Evolutionary conservation across 2,797 vertebrate genomes (phyloP).

Genomic region (Molossus alvarezi): DNA sequence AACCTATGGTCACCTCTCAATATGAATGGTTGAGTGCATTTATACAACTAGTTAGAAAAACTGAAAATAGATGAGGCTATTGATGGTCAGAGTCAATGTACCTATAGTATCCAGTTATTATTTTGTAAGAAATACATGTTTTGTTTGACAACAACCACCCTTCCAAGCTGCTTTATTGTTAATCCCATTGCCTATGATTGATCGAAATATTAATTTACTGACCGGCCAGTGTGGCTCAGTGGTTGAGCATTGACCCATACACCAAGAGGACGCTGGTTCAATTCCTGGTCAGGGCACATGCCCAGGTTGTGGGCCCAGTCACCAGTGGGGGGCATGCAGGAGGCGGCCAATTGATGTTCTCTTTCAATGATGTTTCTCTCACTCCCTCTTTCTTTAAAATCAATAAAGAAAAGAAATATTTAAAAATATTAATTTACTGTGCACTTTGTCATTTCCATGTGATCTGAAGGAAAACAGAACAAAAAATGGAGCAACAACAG

Average conservation of each 20-base stretch:
- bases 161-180: neutral
- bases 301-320: too few species aligned
- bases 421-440: neutral
- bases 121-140: constrained; percentile 14
- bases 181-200: neutral
- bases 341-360: too few species aligned
- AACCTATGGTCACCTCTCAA: neutral
- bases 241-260: too few species aligned
- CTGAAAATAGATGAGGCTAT: neutral
- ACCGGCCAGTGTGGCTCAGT: too few species aligned
- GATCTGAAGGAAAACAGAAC: constrained; percentile 24
- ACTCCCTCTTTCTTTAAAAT: too few species aligned
- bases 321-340: too few species aligned
- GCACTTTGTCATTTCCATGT: neutral
- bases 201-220: neutral
- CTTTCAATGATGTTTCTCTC: too few species aligned
- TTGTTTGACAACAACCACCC: neutral
- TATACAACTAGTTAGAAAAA: neutral
- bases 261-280: too few species aligned
- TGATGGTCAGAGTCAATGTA: neutral
- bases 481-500: neutral
- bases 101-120: neutral
- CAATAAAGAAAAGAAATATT: too few species aligned
- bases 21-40: neutral
- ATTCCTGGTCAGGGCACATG: too few species aligned